phyloP scores from a whole-genome alignment of 2,113 vertebrate genomes.

The Ailurus styani region DNA sequence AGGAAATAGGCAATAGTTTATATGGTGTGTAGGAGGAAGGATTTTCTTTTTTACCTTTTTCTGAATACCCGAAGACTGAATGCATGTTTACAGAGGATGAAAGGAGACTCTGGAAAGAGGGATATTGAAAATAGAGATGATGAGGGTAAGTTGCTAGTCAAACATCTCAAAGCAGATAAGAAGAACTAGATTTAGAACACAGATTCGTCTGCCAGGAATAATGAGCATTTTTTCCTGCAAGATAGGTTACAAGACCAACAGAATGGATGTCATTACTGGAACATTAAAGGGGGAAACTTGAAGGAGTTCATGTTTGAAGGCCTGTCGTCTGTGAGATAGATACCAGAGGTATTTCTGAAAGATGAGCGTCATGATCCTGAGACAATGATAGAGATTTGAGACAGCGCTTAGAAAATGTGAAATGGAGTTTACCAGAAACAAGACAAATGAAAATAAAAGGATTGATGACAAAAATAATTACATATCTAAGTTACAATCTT shows the following conservation, averaged over 20 bases:
- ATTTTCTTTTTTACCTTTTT: neutral
- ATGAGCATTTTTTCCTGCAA: neutral
- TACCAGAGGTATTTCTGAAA: neutral
- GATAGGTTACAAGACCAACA: neutral
- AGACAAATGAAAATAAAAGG: slow-evolving; percentile 18
- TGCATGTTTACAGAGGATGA: neutral
- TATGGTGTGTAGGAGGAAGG: neutral
- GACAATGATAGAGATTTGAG: neutral
- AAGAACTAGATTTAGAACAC: neutral
- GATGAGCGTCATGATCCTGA: neutral
- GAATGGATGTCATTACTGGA: neutral
- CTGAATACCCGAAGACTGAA: neutral
- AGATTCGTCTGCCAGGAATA: neutral
- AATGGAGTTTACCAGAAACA: neutral
- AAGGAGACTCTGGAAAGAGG: neutral
- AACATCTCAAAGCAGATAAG: neutral
- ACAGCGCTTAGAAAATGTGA: neutral
- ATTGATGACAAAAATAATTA: neutral
- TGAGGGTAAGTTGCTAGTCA: neutral
- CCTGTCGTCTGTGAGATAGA: neutral
- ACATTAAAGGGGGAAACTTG: neutral
- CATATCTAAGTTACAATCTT: neutral
- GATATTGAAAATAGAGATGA: neutral
- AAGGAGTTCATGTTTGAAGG: neutral
- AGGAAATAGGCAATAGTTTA: neutral